Conservation (phyloP, 2,797 vertebrate species). For the Sebastiscus albofasciatus region DNA sequence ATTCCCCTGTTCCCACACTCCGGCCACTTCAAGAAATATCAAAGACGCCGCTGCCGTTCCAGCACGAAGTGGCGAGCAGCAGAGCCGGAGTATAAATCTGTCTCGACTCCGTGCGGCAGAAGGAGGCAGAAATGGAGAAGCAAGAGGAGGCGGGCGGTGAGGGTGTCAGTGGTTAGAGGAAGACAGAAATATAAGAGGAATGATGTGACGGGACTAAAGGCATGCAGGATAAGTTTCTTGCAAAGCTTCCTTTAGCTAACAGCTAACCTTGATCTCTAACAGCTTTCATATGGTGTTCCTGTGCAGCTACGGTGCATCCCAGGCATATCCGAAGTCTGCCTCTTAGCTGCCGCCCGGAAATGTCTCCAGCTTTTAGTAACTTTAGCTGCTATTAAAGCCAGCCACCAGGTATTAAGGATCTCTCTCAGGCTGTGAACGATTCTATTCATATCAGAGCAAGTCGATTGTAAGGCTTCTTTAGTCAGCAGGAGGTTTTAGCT, state of each 20-base stretch:
- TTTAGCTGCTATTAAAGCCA: slow-evolving; percentile 50
- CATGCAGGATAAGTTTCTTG: slow-evolving; percentile 16
- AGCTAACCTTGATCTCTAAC: slow-evolving; percentile 48
- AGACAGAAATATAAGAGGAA: slow-evolving; percentile 52
- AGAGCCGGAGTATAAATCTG: slow-evolving; percentile 37
- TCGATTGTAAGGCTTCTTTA: slow-evolving; percentile 14
- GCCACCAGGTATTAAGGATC: slow-evolving; percentile 47
- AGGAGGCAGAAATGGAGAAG: slow-evolving; percentile 42
- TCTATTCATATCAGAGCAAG: slow-evolving; percentile 48
- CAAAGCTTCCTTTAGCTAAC: slow-evolving; percentile 52
- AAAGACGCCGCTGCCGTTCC: slow-evolving; percentile 43
- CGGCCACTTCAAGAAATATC: slow-evolving; percentile 32
- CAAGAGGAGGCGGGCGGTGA: neutral
- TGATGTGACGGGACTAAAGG: slow-evolving; percentile 32
- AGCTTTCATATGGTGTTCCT: slow-evolving; percentile 45
- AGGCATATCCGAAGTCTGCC: slow-evolving; percentile 30
- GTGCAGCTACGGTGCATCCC: slow-evolving; percentile 28
- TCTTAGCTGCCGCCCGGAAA: slow-evolving; percentile 43
- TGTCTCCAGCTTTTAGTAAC: slow-evolving; percentile 50
- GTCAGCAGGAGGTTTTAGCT: slow-evolving; percentile 15
- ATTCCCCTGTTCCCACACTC: slow-evolving; percentile 51
- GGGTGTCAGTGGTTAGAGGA: slow-evolving; percentile 21
- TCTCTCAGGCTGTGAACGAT: slow-evolving; percentile 32
- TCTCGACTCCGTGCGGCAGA: neutral
- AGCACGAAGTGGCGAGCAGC: neutral